phyloP scores from a whole-genome alignment of 1,140 invertebrate species.

The Sycophila sp. region DNA sequence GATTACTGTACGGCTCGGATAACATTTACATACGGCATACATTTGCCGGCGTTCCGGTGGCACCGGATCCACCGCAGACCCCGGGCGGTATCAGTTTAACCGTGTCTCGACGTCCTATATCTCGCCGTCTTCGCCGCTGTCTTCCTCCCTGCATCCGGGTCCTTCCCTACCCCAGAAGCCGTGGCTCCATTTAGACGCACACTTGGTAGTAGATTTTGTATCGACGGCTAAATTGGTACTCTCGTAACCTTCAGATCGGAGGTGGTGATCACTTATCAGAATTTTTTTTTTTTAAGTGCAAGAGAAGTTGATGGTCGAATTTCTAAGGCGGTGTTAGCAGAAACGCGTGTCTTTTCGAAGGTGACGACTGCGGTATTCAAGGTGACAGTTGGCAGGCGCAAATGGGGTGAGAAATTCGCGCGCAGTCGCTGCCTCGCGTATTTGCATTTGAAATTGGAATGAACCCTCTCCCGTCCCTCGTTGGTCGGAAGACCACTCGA shows the following conservation, averaged over 20 bases:
- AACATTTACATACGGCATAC: constrained; percentile 61
- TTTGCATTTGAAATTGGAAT: constrained; percentile 62
- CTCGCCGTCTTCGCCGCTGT: neutral
- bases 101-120: constrained; percentile 1
- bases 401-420: constrained; percentile 51
- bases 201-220: too few species aligned
- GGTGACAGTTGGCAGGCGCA: constrained; percentile 39
- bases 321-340: neutral
- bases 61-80: constrained; percentile 37
- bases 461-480: too few species aligned
- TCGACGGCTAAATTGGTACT: too few species aligned
- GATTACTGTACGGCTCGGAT: constrained; percentile 58
- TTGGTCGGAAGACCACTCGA: constrained; percentile 47
- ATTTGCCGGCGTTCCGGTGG: constrained; percentile 49
- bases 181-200: too few species aligned
- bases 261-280: too few species aligned
- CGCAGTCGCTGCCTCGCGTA: too few species aligned
- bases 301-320: neutral
- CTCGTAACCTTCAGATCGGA: too few species aligned
- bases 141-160: neutral
- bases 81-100: constrained; percentile 38
- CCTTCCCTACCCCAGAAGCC: too few species aligned
- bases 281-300: too few species aligned
- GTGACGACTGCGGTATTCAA: constrained; percentile 40
- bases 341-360: neutral